Base-by-base conservation (phyloP, 1,140 invertebrate genomes). In the Drosophila nasuta region DNA sequence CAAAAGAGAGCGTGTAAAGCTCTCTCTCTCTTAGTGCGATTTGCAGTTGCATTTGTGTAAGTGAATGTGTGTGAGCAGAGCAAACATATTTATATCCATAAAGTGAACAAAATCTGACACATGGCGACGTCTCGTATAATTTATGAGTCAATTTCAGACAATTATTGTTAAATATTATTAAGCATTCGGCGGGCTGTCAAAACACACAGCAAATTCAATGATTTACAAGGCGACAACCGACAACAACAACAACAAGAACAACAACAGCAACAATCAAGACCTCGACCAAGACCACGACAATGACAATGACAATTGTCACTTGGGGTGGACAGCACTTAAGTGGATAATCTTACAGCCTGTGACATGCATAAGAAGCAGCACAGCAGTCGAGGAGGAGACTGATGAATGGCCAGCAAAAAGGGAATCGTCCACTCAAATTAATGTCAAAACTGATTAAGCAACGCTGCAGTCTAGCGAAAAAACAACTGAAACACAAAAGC, bases 121-220 rank as follows among this genome's bases (percentile, higher is more conserved):
- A 70, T 75, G 79, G 75, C 75, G 54, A 74, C 82, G 75, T 77
- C 64, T 77, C 72, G 68, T 74, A 89, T 91, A 91, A 91, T 91
- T 91, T 91, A 91, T 91, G 88, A 83, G 80, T 83, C 88, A 91
- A 91, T 91, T 89, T 91, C 82, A 91, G 88, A 91, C 88, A 91
- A 91, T 91, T 91, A 83, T 91, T 91, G 88, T 91, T 91, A 87
- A 91, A 91, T 91, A 91, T 91, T 91, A 88, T 91, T 91, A 83
- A 88, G 82, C 87, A 87, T 88, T 91, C 87, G 88, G 63, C 79
- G 81, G 74, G 70, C 88, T 91, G 82, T 91, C 88, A 91, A 87
- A 91, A 91, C 82, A 91, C 75, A 67, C 74, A 68, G 62, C 43
- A 65, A 74, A 71, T 81, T 72, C 67, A 79, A 89, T 89, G 85